Conservation (phyloP, 2,888 invertebrate genomes). For the Portevinia maculata region DNA sequence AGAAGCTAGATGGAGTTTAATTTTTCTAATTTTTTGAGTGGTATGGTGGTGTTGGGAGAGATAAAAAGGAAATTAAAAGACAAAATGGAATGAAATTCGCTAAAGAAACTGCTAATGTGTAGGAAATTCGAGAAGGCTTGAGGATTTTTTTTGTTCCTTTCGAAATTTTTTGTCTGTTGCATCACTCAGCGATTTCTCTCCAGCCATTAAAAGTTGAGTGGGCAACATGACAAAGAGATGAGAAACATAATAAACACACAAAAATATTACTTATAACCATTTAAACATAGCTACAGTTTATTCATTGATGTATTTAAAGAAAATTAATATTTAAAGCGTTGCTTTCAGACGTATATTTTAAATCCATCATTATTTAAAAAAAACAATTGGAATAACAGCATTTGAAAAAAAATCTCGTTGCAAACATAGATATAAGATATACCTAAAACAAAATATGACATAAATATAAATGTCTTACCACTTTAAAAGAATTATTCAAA, state of each 20-base stretch:
- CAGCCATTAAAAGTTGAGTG: slow-evolving; percentile 72
- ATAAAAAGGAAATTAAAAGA: slow-evolving; percentile 6
- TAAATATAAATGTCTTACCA: slow-evolving; percentile 45
- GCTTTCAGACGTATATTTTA: neutral
- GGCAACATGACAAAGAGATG: slow-evolving; percentile 37
- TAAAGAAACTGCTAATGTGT: slow-evolving; percentile 16
- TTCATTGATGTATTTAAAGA: slow-evolving; percentile 57
- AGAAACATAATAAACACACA: neutral
- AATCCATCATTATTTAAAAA: slow-evolving; percentile 24
- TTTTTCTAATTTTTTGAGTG: slow-evolving; percentile 26
- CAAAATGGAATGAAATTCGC: neutral
- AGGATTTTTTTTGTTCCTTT: slow-evolving; percentile 24
- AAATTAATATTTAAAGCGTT: slow-evolving; percentile 24
- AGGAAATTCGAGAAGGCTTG: slow-evolving; percentile 42
- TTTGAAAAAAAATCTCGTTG: neutral
- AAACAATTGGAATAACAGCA: neutral
- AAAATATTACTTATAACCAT: slow-evolving; percentile 19
- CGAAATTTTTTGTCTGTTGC: slow-evolving; percentile 51
- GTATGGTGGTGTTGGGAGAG: slow-evolving; percentile 22
- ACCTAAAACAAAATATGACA: slow-evolving; percentile 31
- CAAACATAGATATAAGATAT: slow-evolving; percentile 5
- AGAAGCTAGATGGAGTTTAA: slow-evolving; percentile 26
- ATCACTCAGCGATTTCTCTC: slow-evolving; percentile 67
- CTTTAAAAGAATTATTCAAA: slow-evolving; percentile 30
- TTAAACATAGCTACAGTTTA: slow-evolving; percentile 61